phyloP scores from a whole-genome alignment of 2,797 vertebrate species.

The Eulemur rubriventer region DNA sequence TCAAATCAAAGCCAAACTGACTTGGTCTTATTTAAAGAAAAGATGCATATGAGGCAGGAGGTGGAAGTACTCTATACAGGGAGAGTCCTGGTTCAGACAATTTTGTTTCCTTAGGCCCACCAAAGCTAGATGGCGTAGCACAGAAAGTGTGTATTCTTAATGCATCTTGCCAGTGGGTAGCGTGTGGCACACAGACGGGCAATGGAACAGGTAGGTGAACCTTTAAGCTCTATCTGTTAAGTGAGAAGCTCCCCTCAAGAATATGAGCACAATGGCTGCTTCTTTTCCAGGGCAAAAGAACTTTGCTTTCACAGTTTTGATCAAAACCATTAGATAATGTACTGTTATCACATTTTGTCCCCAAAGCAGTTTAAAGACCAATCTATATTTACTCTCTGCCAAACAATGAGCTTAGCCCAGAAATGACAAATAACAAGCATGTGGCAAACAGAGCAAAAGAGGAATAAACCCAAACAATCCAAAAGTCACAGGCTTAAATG shows the following conservation, averaged over 20 bases:
- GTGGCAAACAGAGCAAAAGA: not conserved
- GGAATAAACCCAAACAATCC: not conserved
- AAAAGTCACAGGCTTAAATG: not conserved
- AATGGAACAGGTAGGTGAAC: not conserved
- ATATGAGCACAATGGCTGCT: not conserved
- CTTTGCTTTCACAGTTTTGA: not conserved
- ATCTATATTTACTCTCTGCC: not conserved
- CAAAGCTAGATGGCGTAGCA: not conserved
- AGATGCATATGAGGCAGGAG: not conserved
- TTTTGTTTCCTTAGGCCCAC: not conserved
- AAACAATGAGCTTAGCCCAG: not conserved
- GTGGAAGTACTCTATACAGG: not conserved
- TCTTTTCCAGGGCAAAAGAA: not conserved
- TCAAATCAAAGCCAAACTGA: not conserved
- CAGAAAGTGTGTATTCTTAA: not conserved
- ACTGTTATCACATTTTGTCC: not conserved
- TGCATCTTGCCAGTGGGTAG: not conserved
- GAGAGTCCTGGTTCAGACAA: not conserved
- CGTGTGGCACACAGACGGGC: not conserved
- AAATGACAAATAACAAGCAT: not conserved
- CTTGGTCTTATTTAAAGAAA: conserved; percentile 12
- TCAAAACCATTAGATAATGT: not conserved
- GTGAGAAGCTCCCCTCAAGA: not conserved
- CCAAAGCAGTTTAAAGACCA: not conserved
- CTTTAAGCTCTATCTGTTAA: not conserved